Conservation (phyloP, 2,888 invertebrate species). For the Arrhopalites spinosus region DNA sequence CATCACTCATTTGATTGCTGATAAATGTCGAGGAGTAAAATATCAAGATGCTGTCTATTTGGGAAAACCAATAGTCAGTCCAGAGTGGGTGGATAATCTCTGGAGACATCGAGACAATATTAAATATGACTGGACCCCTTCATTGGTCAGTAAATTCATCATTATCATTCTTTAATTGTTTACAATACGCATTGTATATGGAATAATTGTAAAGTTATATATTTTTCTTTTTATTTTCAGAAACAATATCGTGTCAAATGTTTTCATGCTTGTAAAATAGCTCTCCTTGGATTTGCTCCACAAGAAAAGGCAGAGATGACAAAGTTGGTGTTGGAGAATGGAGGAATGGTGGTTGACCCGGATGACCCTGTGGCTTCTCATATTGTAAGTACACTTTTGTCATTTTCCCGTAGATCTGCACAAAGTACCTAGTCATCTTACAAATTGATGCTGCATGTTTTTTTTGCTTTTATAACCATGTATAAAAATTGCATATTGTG, state of each 20-base stretch:
- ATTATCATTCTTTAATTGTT: too few species aligned
- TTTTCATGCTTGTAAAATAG: constrained; percentile 52
- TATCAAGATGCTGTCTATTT: constrained; percentile 92
- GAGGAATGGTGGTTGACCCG: constrained; percentile 70
- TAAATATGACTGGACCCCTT: constrained; percentile 35
- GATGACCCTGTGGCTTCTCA: constrained; percentile 88
- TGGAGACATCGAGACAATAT: constrained; percentile 79
- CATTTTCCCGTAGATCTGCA: neutral
- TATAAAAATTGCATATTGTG: neutral
- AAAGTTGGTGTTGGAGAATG: constrained; percentile 59
- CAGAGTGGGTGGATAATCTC: constrained; percentile 83
- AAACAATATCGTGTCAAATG: constrained; percentile 48
- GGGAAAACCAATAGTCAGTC: constrained; percentile 83
- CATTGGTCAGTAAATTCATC: constrained; percentile 38
- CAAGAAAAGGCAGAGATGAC: constrained; percentile 47
- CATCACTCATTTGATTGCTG: constrained; percentile 87
- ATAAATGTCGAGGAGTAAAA: constrained; percentile 86
- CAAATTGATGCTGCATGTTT: neutral
- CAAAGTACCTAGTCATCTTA: neutral
- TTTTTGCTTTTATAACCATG: neutral
- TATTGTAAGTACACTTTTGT: constrained; percentile 72
- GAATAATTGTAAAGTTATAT: too few species aligned
- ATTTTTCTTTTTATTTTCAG: constrained; percentile 36
- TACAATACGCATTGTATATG: too few species aligned
- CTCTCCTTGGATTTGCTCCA: constrained; percentile 51